Base-by-base conservation (phyloP, 2,113 vertebrate genomes). In the Perca schrenkii region DNA sequence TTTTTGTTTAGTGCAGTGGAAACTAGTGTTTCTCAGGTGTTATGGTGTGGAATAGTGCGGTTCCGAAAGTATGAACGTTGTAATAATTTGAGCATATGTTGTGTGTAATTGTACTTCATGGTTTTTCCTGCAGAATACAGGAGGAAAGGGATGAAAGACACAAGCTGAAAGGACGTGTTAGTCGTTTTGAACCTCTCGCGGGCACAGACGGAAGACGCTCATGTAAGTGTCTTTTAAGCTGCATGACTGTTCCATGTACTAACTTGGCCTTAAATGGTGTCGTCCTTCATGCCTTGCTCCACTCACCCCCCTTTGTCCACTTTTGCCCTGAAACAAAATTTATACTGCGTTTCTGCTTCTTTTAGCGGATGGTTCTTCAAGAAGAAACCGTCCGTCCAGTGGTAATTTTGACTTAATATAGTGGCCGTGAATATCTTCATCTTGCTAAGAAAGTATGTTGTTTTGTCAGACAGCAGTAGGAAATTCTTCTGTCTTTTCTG, bases 321-420 rank as follows among this genome's bases (percentile, higher is more conserved):
- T 54, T 73, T 52, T 66, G 14, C 78, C 85, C 86, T 68, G 71
- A 92, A 94, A 93, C 89, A 92, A 91, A 92, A 93, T 94, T 95
- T 93, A 94, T 92, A 91, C 92, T 94, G 94, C 86, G 94, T 95
- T 94, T 95, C 84, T 93, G 89, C 60, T 94, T 87, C 93, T 94
- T 96, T 96, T 93, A 99, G 97, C 96, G 96, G 98, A 99, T 95
- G 96, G 97, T 88, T 97, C 97, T 95, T 98, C 98, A 94, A 95
- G 97, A 96, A 97, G 97, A 97, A 99, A 97, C 96, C 95, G 97
- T 97, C 97, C 97, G 34, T 98, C 97, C 95, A 98, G 97, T 98
- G 96, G 97, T 98, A 99, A 98, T 97, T 94, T 92, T 89, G 82
- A 90, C 79, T 93, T 90, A 91, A 92, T 93, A 89, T 70, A 80